Conservation (phyloP, 1,140 invertebrate species). For the Danaus melanippus region DNA sequence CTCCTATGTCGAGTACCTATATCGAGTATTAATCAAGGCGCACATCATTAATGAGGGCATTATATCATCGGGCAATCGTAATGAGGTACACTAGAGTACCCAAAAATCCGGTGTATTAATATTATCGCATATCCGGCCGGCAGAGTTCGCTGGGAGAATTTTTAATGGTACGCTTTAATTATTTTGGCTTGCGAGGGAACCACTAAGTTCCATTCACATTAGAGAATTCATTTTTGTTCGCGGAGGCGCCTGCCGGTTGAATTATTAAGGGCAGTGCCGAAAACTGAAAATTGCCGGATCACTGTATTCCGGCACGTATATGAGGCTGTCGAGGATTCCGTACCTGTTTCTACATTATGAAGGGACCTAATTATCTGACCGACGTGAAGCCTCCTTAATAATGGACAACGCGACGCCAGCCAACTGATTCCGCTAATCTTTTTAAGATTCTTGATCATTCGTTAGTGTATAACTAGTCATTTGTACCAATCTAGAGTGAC, state of each 20-base stretch:
- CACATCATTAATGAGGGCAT: slow-evolving; percentile 16
- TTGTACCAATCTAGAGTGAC: too few relatives aligned
- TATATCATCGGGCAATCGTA: slow-evolving; percentile 19
- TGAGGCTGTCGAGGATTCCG: slow-evolving; percentile 54
- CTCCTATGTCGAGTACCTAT: too few relatives aligned
- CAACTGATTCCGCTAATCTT: too few relatives aligned
- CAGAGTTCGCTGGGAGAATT: slow-evolving; percentile 60
- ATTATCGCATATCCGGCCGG: slow-evolving; percentile 65
- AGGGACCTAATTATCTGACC: slow-evolving; percentile 61
- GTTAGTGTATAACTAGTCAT: too few relatives aligned
- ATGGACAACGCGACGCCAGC: slow-evolving; percentile 27
- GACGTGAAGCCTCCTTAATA: slow-evolving; percentile 45
- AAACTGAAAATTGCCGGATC: slow-evolving; percentile 64
- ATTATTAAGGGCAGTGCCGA: slow-evolving; percentile 61
- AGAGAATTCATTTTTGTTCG: slow-evolving; percentile 65
- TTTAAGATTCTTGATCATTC: too few relatives aligned
- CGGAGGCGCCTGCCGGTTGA: slow-evolving; percentile 48
- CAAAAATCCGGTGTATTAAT: slow-evolving; percentile 51
- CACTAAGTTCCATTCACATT: slow-evolving; percentile 68
- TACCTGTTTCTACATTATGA: slow-evolving; percentile 62
- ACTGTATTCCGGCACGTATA: slow-evolving; percentile 37
- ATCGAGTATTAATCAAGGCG: not conserved
- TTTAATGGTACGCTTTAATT: slow-evolving; percentile 69
- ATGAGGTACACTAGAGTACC: slow-evolving; percentile 31
- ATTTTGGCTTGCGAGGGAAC: slow-evolving; percentile 49